These are phyloP conservation scores for Sinocyclocheilus rhinocerous DNA, from an alignment of 2,113 vertebrate species.

Conservation along the genomic window DNA sequence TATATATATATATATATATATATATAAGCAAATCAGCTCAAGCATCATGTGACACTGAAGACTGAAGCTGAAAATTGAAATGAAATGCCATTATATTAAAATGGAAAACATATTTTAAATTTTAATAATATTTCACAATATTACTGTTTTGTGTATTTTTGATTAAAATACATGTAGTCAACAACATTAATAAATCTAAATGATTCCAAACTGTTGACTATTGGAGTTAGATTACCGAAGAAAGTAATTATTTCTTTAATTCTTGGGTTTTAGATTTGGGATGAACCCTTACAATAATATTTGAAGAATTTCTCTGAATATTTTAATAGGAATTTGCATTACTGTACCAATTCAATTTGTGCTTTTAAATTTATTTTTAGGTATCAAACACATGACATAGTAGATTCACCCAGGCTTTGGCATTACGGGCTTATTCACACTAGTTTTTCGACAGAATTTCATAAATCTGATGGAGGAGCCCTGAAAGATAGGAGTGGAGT, in stretches of 20 bases:
- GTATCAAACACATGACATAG: neutral
- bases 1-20: too few relatives aligned
- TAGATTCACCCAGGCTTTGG: neutral
- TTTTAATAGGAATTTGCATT: neutral
- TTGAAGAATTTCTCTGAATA: neutral
- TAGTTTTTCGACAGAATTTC: slow-evolving; percentile 49
- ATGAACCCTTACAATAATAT: neutral
- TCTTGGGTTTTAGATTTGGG: neutral
- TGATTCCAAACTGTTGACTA: neutral
- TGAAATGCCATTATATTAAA: neutral
- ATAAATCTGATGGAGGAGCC: slow-evolving; percentile 61
- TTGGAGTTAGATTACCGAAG: neutral
- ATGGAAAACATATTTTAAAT: neutral
- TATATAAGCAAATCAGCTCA: too few relatives aligned
- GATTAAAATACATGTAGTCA: neutral
- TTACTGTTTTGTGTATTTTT: neutral
- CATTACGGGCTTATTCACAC: neutral
- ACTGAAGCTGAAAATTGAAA: too few relatives aligned
- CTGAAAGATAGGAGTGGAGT: slow-evolving; percentile 47
- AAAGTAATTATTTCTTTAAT: neutral
- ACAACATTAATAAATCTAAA: neutral
- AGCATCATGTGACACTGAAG: too few relatives aligned
- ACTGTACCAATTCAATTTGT: neutral
- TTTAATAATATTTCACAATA: neutral
- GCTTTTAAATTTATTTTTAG: neutral